These are phyloP conservation scores for Microplitis manilae DNA, from an alignment of 2,888 invertebrate genomes.

Conservation along the genomic window DNA sequence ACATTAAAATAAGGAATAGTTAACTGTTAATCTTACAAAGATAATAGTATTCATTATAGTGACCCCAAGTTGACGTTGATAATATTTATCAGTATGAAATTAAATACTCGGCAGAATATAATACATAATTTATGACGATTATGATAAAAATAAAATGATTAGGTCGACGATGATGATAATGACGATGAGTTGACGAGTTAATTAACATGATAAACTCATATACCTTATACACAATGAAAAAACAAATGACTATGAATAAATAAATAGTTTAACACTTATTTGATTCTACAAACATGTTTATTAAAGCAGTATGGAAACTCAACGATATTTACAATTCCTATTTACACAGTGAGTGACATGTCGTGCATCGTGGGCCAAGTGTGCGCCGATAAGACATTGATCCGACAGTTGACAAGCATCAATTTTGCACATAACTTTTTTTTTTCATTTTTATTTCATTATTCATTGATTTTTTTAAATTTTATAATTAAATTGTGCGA, in stretches of 20 bases:
- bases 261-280: slow-evolving; percentile 52
- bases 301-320: slow-evolving; percentile 77
- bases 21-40: not conserved
- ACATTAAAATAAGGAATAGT: not conserved
- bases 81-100: slow-evolving; percentile 25
- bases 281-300: slow-evolving; percentile 76
- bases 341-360: slow-evolving; percentile 63
- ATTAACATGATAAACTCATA: slow-evolving; percentile 8
- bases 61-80: slow-evolving; percentile 47
- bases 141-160: slow-evolving; percentile 38
- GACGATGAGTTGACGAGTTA: not conserved
- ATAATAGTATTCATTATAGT: slow-evolving; percentile 29
- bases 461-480: not conserved
- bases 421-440: slow-evolving; percentile 20
- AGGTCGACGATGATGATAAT: not conserved
- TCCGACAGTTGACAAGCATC: slow-evolving; percentile 41
- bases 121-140: slow-evolving; percentile 21
- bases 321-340: slow-evolving; percentile 74
- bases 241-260: slow-evolving; percentile 36
- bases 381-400: slow-evolving; percentile 39
- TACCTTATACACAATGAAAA: slow-evolving; percentile 33
- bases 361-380: slow-evolving; percentile 42
- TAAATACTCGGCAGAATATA: slow-evolving; percentile 35
- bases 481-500: slow-evolving; percentile 30
- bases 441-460: slow-evolving; percentile 22